These are phyloP conservation scores for Zoroaster sp. DNA, from an alignment of 53 echinoderm and acorn worm genomes.

Conservation along the genomic window DNA sequence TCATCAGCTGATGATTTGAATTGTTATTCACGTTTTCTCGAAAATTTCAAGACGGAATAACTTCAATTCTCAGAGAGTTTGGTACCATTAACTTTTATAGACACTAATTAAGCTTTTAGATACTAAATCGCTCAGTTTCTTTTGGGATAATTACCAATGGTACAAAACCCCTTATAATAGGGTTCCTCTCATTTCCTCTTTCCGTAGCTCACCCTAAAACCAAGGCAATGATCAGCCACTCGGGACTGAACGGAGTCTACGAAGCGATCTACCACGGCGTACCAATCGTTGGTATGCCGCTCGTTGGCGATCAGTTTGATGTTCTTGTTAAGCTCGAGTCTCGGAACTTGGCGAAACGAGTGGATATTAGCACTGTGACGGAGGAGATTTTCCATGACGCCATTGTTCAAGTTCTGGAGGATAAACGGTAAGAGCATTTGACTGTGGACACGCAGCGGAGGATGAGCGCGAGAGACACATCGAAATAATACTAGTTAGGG, in stretches of 20 bases:
- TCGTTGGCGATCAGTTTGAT: conserved; percentile 79
- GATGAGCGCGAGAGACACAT: too few relatives aligned
- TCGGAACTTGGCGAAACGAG: conserved; percentile 68
- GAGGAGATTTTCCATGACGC: conserved; percentile 59
- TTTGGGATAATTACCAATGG: too few relatives aligned
- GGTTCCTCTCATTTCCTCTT: not conserved
- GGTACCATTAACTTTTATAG: too few relatives aligned
- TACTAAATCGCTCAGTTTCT: too few relatives aligned
- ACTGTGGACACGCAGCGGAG: too few relatives aligned
- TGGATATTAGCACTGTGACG: conserved; percentile 63
- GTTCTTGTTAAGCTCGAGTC: conserved; percentile 54
- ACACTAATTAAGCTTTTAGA: too few relatives aligned
- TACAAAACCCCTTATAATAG: too few relatives aligned
- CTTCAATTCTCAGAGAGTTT: too few relatives aligned
- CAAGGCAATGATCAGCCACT: conserved; percentile 72
- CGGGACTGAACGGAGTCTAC: conserved; percentile 79
- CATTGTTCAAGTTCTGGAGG: conserved; percentile 59
- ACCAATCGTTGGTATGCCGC: conserved; percentile 75
- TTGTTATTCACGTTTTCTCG: too few relatives aligned
- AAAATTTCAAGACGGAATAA: too few relatives aligned
- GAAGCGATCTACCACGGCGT: conserved; percentile 89
- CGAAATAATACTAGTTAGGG: too few relatives aligned
- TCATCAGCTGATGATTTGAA: too few relatives aligned
- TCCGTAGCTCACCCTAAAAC: conserved; percentile 73
- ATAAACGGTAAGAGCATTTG: conserved; percentile 53